Percentiles rank a stretch among this genome's conserved stretches.
Evolutionary conservation across 2,888 invertebrate species (phyloP).

Genomic region (Tricholauxania praeusta): DNA sequence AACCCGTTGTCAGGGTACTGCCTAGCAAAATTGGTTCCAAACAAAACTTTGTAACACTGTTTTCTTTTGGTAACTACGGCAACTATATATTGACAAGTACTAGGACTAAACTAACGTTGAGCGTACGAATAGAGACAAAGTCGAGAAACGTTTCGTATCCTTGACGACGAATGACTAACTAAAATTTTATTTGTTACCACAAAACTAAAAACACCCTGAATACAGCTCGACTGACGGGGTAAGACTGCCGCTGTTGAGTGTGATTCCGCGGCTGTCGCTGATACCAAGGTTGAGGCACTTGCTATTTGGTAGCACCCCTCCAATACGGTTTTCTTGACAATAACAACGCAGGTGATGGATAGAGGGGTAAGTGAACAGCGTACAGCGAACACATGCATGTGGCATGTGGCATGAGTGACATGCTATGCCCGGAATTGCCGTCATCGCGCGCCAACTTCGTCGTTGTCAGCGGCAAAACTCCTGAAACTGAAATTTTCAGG

Average conservation of each 20-base stretch:
- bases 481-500: conserved; percentile 9
- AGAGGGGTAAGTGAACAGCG: background rate
- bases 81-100: conserved; percentile 37
- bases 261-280: conserved; percentile 2
- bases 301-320: conserved; percentile 17
- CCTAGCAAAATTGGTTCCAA: conserved; percentile 33
- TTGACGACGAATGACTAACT: conserved; percentile 69
- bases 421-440: conserved; percentile 38
- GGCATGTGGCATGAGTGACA: conserved; percentile 38
- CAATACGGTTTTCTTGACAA: background rate
- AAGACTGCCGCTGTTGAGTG: background rate
- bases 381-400: background rate
- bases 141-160: conserved; percentile 64
- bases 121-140: conserved; percentile 17
- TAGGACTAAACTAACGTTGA: conserved; percentile 12
- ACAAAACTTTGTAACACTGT: conserved; percentile 29
- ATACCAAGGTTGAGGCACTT: conserved; percentile 18
- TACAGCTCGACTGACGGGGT: conserved; percentile 36
- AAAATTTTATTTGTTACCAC: conserved; percentile 67
- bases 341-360: background rate
- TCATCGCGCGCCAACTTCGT: conserved; percentile 31
- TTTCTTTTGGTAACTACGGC: conserved; percentile 46
- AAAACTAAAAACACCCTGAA: conserved; percentile 56
- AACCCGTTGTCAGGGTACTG: conserved; percentile 31
- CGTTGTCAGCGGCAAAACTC: background rate